Evolutionary conservation across 2,888 invertebrate species (phyloP), one percentile per base, ranked within the genome.

Genomic region (Pyrrhosoma nymphula): DNA sequence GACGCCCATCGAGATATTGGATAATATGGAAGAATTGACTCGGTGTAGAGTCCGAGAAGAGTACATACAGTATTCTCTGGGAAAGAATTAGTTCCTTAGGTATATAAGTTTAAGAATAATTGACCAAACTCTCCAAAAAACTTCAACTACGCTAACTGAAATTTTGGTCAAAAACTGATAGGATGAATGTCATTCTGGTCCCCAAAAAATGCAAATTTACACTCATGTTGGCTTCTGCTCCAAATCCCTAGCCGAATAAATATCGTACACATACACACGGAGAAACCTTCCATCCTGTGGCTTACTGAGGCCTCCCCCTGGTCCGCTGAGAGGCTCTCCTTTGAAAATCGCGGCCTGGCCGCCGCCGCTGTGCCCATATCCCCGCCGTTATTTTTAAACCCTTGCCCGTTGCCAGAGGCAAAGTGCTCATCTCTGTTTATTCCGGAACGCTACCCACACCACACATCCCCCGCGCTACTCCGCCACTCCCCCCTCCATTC

Each of bases 381-480:
- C 91, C 55, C 93, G 39, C 23, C 69, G 69, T 69, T 93, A 93
- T 93, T 93, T 93, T 93, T 93, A 93, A 93, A 93, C 93, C 47
- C 93, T 47, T n/a, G 63, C 47, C 69, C 69, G 47, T 55, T 93
- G 69, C 69, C 93, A 47, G 82, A 82, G 82, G 82, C 35, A 82
- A 82, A 82, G 96, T 96, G 96, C 96, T 82, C 93, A 96, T 95
- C 95, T 95, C 96, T 96, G 97, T 96, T 96, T 96, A 96, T 96
- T 96, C 96, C 96, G 96, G 96, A 96, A 96, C 95, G 89, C 91
- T 39, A 82, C 95, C 95, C 95, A 75, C 55, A 75, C 69, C 93
- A 91, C 69, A 82, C 69, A 23, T 47, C 56, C 63, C 56, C 82
- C 63, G 55, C 56, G 47, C 95, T 16, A 35, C 88, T 75, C 56